phyloP scores from a whole-genome alignment of 37 sponge, comb jelly and placozoan genomes.

The Bolinopsis microptera region DNA sequence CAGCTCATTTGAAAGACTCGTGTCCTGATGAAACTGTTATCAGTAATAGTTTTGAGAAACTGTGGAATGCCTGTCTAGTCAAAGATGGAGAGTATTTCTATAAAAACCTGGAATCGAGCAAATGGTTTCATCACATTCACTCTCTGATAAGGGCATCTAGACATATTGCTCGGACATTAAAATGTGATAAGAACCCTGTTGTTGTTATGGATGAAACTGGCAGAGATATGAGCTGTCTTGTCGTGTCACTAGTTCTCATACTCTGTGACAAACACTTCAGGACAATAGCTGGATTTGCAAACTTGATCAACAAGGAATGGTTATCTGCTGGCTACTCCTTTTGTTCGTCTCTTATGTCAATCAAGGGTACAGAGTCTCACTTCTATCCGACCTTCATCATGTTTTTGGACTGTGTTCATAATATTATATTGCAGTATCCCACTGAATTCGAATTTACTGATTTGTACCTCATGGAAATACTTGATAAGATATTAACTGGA shows the following conservation, averaged over 20 bases:
- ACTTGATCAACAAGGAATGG: slow-evolving; percentile 95
- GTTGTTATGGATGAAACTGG: slow-evolving; percentile 62
- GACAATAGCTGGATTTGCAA: slow-evolving; percentile 84
- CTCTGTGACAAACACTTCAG: slow-evolving; percentile 84
- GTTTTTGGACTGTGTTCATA: slow-evolving; percentile 63
- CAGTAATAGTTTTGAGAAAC: slow-evolving; percentile 25
- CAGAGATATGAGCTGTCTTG: slow-evolving; percentile 83
- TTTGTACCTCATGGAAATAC: not conserved
- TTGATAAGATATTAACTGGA: slow-evolving; percentile 36
- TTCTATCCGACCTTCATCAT: slow-evolving; percentile 17
- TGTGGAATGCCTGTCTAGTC: slow-evolving; percentile 28
- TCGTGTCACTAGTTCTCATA: slow-evolving; percentile 83
- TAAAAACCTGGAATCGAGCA: slow-evolving; percentile 1
- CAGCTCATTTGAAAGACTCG: not conserved
- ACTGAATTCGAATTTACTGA: slow-evolving; percentile 63
- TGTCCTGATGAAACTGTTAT: slow-evolving; percentile 42
- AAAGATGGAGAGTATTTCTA: slow-evolving; percentile 24
- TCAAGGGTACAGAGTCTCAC: not conserved
- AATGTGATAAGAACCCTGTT: slow-evolving; percentile 24
- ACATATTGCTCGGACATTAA: not conserved
- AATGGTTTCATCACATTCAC: slow-evolving; percentile 41
- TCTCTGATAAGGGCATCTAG: slow-evolving; percentile 18
- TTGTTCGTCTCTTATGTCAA: slow-evolving; percentile 16
- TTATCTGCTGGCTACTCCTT: slow-evolving; percentile 91
- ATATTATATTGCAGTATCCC: slow-evolving; percentile 37